Base-by-base conservation (phyloP, 1,140 invertebrate genomes). In the Drosophila cardini region DNA sequence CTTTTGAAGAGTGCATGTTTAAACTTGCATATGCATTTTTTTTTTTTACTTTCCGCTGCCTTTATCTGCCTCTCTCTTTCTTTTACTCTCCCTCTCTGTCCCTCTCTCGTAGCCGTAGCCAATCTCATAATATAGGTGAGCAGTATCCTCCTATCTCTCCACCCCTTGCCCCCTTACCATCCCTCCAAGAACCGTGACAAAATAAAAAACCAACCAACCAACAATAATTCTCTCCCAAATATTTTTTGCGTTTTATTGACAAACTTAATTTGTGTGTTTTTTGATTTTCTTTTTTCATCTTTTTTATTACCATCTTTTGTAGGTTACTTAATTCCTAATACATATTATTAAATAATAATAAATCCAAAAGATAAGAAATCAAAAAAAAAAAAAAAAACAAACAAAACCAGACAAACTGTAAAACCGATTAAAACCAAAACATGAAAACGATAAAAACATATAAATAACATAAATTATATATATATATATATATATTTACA, bases 251-350 rank as follows among this genome's bases (percentile, higher is more conserved):
- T 79, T 79, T 67, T 73, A 68, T 68, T 73, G 63, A 69, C 52
- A 69, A 26, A 62, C 65, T 64, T 70, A 58, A 72, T 81, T 74
- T 84, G 80, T 90, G 71, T 84, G 72, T 84, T 62, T 68, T 75
- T 78, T 78, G 65, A 78, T 84, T 84, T 84, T 73, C 67, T 84
- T 81, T 72, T 87, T 91, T 81, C 91, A 84, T 90, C 84, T 90
- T 84, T 91, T 91, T 91, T 91, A 84, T 90, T 90, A 84, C 78
- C 79, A 91, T 92, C 92, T 90, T 92, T 92, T 92, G 91, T 92
- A 92, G 91, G 91, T 92, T 91, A 91, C 91, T 78, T 92, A 90
- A 91, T 91, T 92, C 91, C 87, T 92, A 92, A 92, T 90, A 89
- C 62, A 82, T 76, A 83, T 58, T 69, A 79, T 76, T 62, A 26